These are phyloP conservation scores for Macrotis lagotis DNA, from an alignment of 2,113 vertebrate genomes.

Conservation along the genomic window DNA sequence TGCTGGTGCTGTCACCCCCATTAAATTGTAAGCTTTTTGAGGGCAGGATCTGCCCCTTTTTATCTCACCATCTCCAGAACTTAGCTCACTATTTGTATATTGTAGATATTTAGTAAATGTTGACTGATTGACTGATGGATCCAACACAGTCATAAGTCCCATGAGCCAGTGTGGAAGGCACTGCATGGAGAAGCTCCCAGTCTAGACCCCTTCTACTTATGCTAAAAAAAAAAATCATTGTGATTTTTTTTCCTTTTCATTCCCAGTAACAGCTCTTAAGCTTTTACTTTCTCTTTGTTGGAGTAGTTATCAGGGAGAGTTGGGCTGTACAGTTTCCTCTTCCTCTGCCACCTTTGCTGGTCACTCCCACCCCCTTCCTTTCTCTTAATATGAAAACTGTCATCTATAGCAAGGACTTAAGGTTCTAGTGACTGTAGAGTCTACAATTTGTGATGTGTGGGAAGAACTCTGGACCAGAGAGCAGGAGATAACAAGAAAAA, in stretches of 20 bases:
- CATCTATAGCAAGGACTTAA: neutral
- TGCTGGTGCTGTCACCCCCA: neutral
- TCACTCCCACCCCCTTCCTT: neutral
- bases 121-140: neutral
- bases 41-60: neutral
- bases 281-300: neutral
- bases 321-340: neutral
- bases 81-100: neutral
- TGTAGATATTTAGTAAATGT: neutral
- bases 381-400: neutral
- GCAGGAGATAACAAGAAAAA: neutral
- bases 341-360: neutral
- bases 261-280: neutral
- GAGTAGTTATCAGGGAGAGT: neutral
- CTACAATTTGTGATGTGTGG: neutral
- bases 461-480: neutral
- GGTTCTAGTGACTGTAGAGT: neutral
- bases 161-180: neutral
- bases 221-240: neutral
- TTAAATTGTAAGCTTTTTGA: neutral
- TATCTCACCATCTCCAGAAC: neutral
- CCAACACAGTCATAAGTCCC: neutral
- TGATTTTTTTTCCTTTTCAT: neutral
- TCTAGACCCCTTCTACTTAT: neutral
- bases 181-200: neutral